Conservation (phyloP, 2,888 invertebrate species). For the Vandiemenella viatica region DNA sequence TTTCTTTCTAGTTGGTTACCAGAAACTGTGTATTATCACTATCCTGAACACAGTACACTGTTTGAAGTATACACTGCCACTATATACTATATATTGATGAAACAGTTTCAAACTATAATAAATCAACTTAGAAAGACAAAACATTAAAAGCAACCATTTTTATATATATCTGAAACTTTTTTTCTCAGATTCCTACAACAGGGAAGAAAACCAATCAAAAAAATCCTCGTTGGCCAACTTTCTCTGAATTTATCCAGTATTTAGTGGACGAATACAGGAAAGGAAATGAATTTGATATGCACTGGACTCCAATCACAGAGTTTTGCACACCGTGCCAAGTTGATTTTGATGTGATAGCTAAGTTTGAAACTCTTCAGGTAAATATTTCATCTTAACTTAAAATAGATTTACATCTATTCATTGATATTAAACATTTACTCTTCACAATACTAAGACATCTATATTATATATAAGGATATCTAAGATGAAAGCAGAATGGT, state of each 20-base stretch:
- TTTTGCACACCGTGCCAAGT: constrained; percentile 79
- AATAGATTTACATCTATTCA: neutral
- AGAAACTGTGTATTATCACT: too few relatives aligned
- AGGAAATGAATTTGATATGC: constrained; percentile 60
- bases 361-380: constrained; percentile 69
- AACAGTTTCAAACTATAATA: too few relatives aligned
- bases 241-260: constrained; percentile 67
- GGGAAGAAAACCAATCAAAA: neutral
- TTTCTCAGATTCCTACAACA: neutral
- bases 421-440: neutral
- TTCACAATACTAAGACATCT: too few relatives aligned
- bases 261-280: constrained; percentile 52
- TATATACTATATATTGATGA: too few relatives aligned
- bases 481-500: too few relatives aligned
- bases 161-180: too few relatives aligned
- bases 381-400: constrained; percentile 11
- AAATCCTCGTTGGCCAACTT: constrained; percentile 44
- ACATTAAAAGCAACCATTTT: too few relatives aligned
- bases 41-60: too few relatives aligned
- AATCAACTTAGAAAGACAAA: too few relatives aligned
- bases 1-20: too few relatives aligned
- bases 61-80: too few relatives aligned
- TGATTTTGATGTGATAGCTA: constrained; percentile 62
- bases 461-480: too few relatives aligned
- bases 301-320: constrained; percentile 69